Conservation (phyloP, 2,797 vertebrate genomes). For the Chromobotia macracanthus region DNA sequence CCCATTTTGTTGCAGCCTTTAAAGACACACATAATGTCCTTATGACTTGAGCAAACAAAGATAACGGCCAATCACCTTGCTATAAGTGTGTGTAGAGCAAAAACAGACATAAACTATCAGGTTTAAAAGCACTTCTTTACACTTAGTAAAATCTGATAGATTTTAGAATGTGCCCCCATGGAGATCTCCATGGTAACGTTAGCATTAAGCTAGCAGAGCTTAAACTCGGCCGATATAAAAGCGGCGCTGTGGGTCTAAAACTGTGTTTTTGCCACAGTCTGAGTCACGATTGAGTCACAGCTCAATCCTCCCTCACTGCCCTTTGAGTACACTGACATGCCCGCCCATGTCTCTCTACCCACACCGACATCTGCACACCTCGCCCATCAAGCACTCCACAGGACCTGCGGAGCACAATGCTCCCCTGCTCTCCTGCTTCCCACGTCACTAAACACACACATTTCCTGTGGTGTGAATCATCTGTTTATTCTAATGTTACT, state of each 20-base stretch:
- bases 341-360: neutral
- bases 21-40: neutral
- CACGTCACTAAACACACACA: slow-evolving; percentile 21
- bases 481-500: slow-evolving; percentile 6
- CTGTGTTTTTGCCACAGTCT: slow-evolving; percentile 29
- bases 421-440: neutral
- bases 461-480: slow-evolving; percentile 37
- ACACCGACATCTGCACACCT: neutral
- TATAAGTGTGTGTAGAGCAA: neutral
- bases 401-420: slow-evolving; percentile 32
- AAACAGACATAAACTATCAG: slow-evolving; percentile 3
- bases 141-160: slow-evolving; percentile 52
- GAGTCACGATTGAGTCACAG: slow-evolving; percentile 39
- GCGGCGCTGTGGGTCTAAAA: slow-evolving; percentile 40
- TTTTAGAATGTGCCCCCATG: slow-evolving; percentile 46
- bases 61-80: neutral
- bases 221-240: slow-evolving; percentile 41
- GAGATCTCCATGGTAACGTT: slow-evolving; percentile 57
- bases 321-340: slow-evolving; percentile 44
- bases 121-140: slow-evolving; percentile 47
- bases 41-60: slow-evolving; percentile 1
- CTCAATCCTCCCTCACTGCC: slow-evolving; percentile 44
- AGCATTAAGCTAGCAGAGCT: slow-evolving; percentile 38
- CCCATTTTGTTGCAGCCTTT: neutral
- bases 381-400: slow-evolving; percentile 27